These are phyloP conservation scores for Drosophila kikkawai DNA, from an alignment of 1,140 invertebrate species.

Conservation along the genomic window DNA sequence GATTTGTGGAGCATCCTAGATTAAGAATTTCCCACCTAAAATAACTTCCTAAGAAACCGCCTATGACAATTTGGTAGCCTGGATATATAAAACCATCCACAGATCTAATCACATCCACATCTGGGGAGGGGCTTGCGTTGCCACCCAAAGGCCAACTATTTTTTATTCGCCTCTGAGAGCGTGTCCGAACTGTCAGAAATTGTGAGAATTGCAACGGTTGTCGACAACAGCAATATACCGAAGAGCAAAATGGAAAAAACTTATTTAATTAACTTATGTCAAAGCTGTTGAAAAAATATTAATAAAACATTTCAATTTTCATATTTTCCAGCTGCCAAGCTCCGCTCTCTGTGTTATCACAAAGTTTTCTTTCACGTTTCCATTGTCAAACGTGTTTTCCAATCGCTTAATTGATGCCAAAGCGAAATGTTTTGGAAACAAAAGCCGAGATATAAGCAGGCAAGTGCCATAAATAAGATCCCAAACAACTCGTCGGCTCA, in stretches of 20 bases:
- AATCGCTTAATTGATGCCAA: slow-evolving; percentile 68
- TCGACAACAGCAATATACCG: slow-evolving; percentile 24
- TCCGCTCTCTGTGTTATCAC: slow-evolving; percentile 8
- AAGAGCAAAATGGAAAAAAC: slow-evolving; percentile 22
- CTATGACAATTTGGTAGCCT: slow-evolving; percentile 44
- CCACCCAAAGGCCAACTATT: slow-evolving; percentile 49
- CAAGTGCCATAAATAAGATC: slow-evolving; percentile 64
- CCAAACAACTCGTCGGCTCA: slow-evolving; percentile 61
- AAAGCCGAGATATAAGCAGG: slow-evolving; percentile 63
- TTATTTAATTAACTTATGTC: slow-evolving; percentile 77
- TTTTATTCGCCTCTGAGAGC: slow-evolving; percentile 39
- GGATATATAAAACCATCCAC: slow-evolving; percentile 6
- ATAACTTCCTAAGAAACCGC: background rate
- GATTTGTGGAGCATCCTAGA: no score
- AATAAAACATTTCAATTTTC: slow-evolving; percentile 82
- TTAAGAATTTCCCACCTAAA: no score
- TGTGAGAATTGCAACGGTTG: slow-evolving; percentile 46
- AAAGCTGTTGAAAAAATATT: slow-evolving; percentile 74
- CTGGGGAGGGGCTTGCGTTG: slow-evolving; percentile 16
- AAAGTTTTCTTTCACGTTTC: slow-evolving; percentile 10
- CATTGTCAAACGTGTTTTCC: slow-evolving; percentile 61
- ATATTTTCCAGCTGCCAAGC: slow-evolving; percentile 45
- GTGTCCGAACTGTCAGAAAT: slow-evolving; percentile 60
- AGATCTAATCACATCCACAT: slow-evolving; percentile 31
- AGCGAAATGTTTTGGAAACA: slow-evolving; percentile 78